Evolutionary conservation across 2,888 invertebrate species (phyloP).

Genomic region (Cordilura impudica): DNA sequence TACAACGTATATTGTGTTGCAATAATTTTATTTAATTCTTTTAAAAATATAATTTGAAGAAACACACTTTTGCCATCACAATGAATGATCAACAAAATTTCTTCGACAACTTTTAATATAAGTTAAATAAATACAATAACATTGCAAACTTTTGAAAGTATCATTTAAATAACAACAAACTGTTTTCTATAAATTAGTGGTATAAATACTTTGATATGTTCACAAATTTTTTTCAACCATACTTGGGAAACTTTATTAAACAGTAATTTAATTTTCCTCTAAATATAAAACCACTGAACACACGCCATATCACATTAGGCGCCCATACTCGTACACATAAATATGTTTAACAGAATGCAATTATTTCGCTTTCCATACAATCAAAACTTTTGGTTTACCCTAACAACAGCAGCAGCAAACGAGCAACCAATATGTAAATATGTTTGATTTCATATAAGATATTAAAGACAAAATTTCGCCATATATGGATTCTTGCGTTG

Average conservation of each 20-base stretch:
- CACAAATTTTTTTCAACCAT: neutral
- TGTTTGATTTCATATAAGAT: constrained; percentile 14
- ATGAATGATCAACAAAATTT: too few relatives aligned
- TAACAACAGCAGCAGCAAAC: constrained; percentile 5
- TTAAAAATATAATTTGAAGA: too few relatives aligned
- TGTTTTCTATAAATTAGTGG: constrained; percentile 8
- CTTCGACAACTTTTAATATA: too few relatives aligned
- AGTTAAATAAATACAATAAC: too few relatives aligned
- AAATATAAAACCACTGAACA: neutral
- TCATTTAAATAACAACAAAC: neutral
- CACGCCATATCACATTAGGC: neutral
- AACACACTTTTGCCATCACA: too few relatives aligned
- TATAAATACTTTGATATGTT: constrained; percentile 15
- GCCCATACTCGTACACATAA: neutral
- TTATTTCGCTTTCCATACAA: constrained; percentile 46
- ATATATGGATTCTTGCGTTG: neutral
- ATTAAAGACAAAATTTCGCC: constrained; percentile 10
- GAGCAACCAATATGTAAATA: neutral
- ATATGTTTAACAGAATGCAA: constrained; percentile 34
- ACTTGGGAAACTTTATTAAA: constrained; percentile 22
- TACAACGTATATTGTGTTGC: too few relatives aligned
- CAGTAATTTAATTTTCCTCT: constrained; percentile 41
- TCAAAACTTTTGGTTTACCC: constrained; percentile 48
- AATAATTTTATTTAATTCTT: too few relatives aligned
- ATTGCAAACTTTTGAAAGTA: too few relatives aligned